Evolutionary conservation across 2,888 invertebrate genomes (phyloP), one percentile per base, ranked within the genome.

Genomic region (Chouioia cunea): DNA sequence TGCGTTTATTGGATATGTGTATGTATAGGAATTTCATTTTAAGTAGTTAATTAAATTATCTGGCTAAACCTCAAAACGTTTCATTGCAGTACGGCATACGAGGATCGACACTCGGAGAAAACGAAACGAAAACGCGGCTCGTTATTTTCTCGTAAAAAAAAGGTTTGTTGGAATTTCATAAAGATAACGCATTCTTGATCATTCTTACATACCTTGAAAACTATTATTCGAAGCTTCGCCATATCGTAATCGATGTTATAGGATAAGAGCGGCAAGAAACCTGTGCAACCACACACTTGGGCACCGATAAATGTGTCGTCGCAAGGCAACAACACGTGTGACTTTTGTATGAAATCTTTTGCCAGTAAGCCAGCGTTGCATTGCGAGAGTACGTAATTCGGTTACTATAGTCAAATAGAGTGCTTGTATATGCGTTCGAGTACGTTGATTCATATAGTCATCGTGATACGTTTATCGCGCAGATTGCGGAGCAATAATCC

Each of bases 61-160:
- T 53, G 4, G 36, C 36, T 3, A 36, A 36, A 36, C 1, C 36
- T 10, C 10, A 1, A 1, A 12, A 10, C 1, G 36, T 64, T 36
- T 80, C 79, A 70, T 79, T 82, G 80, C 76, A 80, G 82, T 22
- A 74, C 78, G 22, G 79, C 77, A 12, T 86, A 86, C 70, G 88
- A 91, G 77, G 92, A 92, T 80, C 92, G 93, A 81, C 93, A 93
- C 82, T 91, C 93, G 20, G 94, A 94, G 81, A 96, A 96, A 83
- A 84, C 83, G 54, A 88, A 95, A 79, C 89, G 95, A 77, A 96
- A 96, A 87, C 88, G 96, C 62, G 95, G 95, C 65, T 96, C 96
- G 77, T 87, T 96, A 71, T 96, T 96, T 89, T 96, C 96, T 84
- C 91, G 96, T 76, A 96, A 96, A 87, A 96, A 95, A 86, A 95